Base-by-base conservation (phyloP, 2,888 invertebrate species). In the Sclerodermus sp. region DNA sequence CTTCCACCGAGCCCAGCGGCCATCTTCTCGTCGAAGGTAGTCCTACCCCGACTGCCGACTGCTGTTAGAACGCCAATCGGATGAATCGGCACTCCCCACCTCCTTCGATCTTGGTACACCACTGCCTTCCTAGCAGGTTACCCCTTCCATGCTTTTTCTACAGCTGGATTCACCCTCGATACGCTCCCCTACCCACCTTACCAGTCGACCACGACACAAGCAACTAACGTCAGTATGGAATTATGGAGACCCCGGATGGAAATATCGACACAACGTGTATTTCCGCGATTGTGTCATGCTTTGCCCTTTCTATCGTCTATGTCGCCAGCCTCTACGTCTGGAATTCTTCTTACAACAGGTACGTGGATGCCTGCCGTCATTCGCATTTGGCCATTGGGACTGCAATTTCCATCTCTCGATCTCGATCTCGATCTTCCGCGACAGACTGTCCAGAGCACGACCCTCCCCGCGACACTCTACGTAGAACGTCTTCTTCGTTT, bases 291-390 rank as follows among this genome's bases (percentile, higher is more conserved):
- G 78, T 86, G 58, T 85, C 91, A 62, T 92, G 93, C 80, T 81
- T 92, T 60, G 79, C 87, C 54, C 82, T 94, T 67, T 89, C 93
- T 10, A 78, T 89, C 60, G 81, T 87, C 32, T 95, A 91, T 81
- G 91, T 95, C 58, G 88, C 87, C 50, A 94, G 94, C 79, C 83
- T 95, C 51, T 93, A 95, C 78, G 84, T 95, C 45, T 94, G 94
- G 93, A 87, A 85, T 67, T 85, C 87, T 50, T 85, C 86, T 68
- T 83, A 87, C 67, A 84, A 84, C 82, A 90, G 90, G 90, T 89
- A 84, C 72, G 60, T 60, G 49, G 3, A 23, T 23, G 23, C 23
- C 23, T 30, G 18, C 23, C 8, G n/a, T n/a, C n/a, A n/a, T n/a
- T n/a, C n/a, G n/a, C n/a, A n/a, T n/a, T n/a, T n/a, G n/a, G n/a